phyloP scores from a whole-genome alignment of 92 coral and sea anemone species.

The Parazoanthus atlanticus region DNA sequence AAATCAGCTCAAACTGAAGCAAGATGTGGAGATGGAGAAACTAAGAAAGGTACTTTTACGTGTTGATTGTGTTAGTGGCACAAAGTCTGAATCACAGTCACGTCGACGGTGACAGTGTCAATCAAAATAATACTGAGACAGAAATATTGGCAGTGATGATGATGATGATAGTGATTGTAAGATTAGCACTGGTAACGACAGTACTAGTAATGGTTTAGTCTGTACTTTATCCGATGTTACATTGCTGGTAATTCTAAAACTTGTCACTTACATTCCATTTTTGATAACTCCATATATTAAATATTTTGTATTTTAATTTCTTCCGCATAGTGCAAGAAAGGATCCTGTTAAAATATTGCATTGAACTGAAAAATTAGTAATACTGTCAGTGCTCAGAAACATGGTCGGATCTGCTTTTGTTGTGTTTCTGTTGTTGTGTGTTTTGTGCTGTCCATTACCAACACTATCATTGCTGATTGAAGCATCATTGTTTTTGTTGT shows the following conservation, averaged over 20 bases:
- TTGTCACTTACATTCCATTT: neutral
- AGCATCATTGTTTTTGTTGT: neutral
- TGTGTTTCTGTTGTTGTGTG: too few species aligned
- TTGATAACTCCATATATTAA: too few species aligned
- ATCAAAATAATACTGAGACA: neutral
- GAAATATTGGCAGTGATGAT: neutral
- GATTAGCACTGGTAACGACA: neutral
- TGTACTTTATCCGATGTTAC: neutral
- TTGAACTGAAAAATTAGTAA: neutral
- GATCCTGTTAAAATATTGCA: neutral
- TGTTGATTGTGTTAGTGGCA: neutral
- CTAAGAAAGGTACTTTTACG: conserved; percentile 75
- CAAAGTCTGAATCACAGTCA: neutral
- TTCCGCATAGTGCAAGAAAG: too few species aligned
- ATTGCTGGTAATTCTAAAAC: too few species aligned
- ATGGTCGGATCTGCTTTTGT: too few species aligned
- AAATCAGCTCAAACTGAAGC: conserved; percentile 77
- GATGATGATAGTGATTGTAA: neutral
- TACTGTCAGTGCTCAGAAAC: too few species aligned
- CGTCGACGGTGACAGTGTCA: neutral
- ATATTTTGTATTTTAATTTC: too few species aligned
- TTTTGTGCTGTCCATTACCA: too few species aligned
- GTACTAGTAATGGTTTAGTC: neutral
- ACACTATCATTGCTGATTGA: neutral
- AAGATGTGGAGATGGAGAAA: conserved; percentile 91